phyloP scores from a whole-genome alignment of 2,113 vertebrate species.

The Bufo gargarizans region DNA sequence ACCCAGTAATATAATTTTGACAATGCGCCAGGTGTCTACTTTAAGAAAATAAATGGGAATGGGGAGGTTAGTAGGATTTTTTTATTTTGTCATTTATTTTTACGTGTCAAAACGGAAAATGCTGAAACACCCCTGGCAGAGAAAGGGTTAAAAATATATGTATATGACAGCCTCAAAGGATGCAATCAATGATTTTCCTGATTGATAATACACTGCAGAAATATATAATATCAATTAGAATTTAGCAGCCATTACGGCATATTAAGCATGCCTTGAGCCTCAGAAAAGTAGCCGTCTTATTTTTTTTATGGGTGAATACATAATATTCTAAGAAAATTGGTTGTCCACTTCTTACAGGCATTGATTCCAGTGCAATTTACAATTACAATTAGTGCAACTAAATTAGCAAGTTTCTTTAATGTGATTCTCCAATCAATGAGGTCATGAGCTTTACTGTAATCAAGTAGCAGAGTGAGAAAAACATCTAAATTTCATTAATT shows the following conservation, averaged over 20 bases:
- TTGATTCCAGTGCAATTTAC: constrained; percentile 53
- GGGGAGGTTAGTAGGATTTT: too few species aligned
- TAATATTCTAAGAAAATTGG: constrained; percentile 46
- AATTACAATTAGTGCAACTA: constrained; percentile 56
- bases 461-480: constrained; percentile 45
- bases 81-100: too few species aligned
- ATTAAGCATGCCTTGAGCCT: background rate
- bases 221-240: constrained; percentile 19
- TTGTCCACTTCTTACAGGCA: constrained; percentile 46
- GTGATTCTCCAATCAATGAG: constrained; percentile 50
- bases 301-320: constrained; percentile 32
- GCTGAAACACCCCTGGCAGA: too few species aligned
- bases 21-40: too few species aligned
- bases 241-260: background rate
- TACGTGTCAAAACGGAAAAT: too few species aligned
- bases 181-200: background rate
- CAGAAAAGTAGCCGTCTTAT: background rate
- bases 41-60: too few species aligned
- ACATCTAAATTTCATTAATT: constrained; percentile 43
- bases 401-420: constrained; percentile 54
- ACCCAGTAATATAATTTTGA: too few species aligned
- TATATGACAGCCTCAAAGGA: background rate
- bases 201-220: background rate
- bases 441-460: constrained; percentile 53
- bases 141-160: background rate